Conservation (phyloP, 1,140 invertebrate genomes). For the Rhizoglyphus robini region DNA sequence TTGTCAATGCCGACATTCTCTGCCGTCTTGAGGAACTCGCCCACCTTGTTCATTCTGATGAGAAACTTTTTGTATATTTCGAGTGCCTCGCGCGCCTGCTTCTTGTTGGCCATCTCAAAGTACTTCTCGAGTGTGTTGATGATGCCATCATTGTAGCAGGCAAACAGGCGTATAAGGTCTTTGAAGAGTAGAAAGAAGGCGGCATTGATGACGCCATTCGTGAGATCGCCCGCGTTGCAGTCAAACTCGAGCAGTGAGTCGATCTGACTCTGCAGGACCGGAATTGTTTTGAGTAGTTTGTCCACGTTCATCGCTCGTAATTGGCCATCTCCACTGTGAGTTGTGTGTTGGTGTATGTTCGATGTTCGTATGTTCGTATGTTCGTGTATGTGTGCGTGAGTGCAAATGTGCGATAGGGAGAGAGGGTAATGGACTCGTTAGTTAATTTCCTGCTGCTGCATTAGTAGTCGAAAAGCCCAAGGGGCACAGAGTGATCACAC, state of each 20-base stretch:
- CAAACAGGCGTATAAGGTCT: conserved; percentile 96
- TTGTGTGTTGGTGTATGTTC: no score
- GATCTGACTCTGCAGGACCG: conserved; percentile 83
- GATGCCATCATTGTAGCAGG: conserved; percentile 98
- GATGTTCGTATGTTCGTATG: no score
- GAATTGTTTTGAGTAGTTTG: conserved; percentile 90
- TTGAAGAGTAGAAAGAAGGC: conserved; percentile 96
- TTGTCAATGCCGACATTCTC: conserved; percentile 98
- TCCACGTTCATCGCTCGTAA: conserved; percentile 93
- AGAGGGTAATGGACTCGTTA: no score
- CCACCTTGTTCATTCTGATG: conserved; percentile 94
- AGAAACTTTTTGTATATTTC: conserved; percentile 99
- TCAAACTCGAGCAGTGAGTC: conserved; percentile 95
- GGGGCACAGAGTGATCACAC: no score
- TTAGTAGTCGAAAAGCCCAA: no score
- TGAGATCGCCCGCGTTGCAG: conserved; percentile 87
- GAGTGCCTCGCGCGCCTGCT: conserved; percentile 83
- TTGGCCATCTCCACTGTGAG: conserved; percentile 84
- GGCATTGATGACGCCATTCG: conserved; percentile 96
- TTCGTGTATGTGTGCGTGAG: no score
- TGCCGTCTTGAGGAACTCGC: conserved; percentile 93
- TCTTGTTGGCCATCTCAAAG: conserved; percentile 97
- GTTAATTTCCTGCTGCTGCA: no score
- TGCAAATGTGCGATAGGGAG: no score
- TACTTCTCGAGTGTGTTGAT: conserved; percentile 98